These are phyloP conservation scores for Tokudaia tokunoshimensis DNA, from an alignment of 2,797 vertebrate genomes.

Conservation along the genomic window DNA sequence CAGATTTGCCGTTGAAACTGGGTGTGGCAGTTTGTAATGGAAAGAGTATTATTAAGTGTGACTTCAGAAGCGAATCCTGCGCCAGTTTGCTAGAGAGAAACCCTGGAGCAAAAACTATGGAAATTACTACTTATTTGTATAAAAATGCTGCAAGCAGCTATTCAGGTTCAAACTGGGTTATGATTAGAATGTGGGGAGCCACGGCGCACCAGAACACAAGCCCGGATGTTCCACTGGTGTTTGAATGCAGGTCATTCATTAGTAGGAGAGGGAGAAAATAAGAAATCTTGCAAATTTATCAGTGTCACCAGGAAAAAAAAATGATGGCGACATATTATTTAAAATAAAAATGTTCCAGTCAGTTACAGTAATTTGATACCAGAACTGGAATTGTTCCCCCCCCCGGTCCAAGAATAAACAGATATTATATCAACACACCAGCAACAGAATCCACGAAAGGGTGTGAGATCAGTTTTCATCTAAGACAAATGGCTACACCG, in stretches of 20 bases:
- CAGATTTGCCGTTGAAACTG: slow-evolving; percentile 86
- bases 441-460: slow-evolving; percentile 85
- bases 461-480: slow-evolving; percentile 87
- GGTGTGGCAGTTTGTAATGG: slow-evolving; percentile 90
- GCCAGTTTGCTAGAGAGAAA: slow-evolving; percentile 89
- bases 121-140: slow-evolving; percentile 89
- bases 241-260: slow-evolving; percentile 82
- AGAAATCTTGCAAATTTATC: slow-evolving; percentile 84
- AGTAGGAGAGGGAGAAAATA: slow-evolving; percentile 75
- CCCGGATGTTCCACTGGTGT: slow-evolving; percentile 76
- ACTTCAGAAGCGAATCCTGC: slow-evolving; percentile 91
- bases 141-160: slow-evolving; percentile 88
- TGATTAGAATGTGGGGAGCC: slow-evolving; percentile 82
- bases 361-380: slow-evolving; percentile 89
- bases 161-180: slow-evolving; percentile 88
- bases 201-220: slow-evolving; percentile 83
- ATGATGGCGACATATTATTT: slow-evolving; percentile 83
- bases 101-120: slow-evolving; percentile 88
- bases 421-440: slow-evolving; percentile 86
- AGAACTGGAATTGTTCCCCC: slow-evolving; percentile 87
- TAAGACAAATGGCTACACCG: slow-evolving; percentile 88
- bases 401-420: slow-evolving; percentile 86
- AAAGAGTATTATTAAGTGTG: slow-evolving; percentile 92
- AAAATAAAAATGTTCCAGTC: slow-evolving; percentile 88
- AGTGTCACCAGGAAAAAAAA: slow-evolving; percentile 83